A percentile compares a stretch with the other conserved stretches of the same genome.
phyloP scores from a whole-genome alignment of 2,888 invertebrate species.

The Antheraea yamamai region DNA sequence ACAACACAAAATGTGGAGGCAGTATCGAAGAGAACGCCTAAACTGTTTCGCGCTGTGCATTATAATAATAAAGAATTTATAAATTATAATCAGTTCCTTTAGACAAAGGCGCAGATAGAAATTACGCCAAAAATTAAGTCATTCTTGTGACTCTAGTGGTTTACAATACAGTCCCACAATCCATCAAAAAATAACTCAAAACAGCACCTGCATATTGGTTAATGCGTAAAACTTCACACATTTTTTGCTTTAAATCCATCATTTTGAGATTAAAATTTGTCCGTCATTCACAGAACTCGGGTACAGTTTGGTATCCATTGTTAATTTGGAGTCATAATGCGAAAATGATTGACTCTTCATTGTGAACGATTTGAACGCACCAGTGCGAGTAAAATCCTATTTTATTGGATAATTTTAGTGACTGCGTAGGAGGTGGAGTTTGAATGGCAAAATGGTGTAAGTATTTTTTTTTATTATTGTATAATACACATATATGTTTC shows the following conservation, averaged over 20 bases:
- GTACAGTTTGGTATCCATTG: slow-evolving; percentile 32
- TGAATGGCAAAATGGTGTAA: slow-evolving; percentile 28
- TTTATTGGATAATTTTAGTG: slow-evolving; percentile 63
- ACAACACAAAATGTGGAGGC: too few species aligned
- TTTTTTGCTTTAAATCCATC: slow-evolving; percentile 46
- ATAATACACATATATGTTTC: too few species aligned
- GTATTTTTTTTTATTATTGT: slow-evolving; percentile 1
- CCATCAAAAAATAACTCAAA: slow-evolving; percentile 38
- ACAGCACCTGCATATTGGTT: slow-evolving; percentile 41
- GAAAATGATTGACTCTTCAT: slow-evolving; percentile 67
- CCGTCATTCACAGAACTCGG: slow-evolving; percentile 36
- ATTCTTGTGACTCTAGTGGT: background rate
- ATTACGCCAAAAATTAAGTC: background rate
- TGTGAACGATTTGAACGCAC: slow-evolving; percentile 39
- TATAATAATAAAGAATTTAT: too few species aligned
- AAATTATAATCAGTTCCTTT: too few species aligned
- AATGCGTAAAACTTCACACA: slow-evolving; percentile 21
- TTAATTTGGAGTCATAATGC: slow-evolving; percentile 57
- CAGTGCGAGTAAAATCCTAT: slow-evolving; percentile 59
- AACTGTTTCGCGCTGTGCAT: too few species aligned
- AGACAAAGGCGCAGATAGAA: too few species aligned
- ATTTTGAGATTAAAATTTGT: slow-evolving; percentile 52
- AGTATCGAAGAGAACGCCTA: too few species aligned
- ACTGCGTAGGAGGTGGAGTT: slow-evolving; percentile 49
- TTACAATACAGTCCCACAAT: slow-evolving; percentile 34